Conservation (phyloP, 1,140 invertebrate species). For the Diachasma alloeum region DNA sequence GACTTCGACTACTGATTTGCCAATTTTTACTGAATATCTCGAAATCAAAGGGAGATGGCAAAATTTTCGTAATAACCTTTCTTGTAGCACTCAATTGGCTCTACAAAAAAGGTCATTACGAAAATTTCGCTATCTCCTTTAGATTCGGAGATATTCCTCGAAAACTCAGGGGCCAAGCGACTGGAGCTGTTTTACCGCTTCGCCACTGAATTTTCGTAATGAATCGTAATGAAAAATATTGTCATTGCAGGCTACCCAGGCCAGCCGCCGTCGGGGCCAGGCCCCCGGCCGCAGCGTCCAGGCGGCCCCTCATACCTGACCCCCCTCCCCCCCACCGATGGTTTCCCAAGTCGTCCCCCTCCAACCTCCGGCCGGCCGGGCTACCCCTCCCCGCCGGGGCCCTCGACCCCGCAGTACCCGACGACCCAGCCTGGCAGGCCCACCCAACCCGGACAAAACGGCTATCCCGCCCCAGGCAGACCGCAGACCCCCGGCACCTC, state of each 20-base stretch:
- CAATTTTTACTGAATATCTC: too few species aligned
- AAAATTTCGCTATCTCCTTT: too few species aligned
- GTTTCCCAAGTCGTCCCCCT: neutral
- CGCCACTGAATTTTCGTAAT: too few species aligned
- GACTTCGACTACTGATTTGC: too few species aligned
- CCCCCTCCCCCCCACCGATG: constrained; percentile 18
- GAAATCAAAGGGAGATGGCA: too few species aligned
- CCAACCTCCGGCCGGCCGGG: constrained; percentile 30
- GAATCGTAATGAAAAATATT: neutral
- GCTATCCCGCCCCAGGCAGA: constrained; percentile 20
- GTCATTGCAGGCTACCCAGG: neutral
- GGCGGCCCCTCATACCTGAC: constrained; percentile 32
- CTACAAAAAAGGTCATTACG: too few species aligned
- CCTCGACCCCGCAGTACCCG: constrained; percentile 19
- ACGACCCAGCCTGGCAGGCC: neutral
- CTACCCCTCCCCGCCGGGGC: constrained; percentile 26
- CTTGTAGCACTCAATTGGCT: too few species aligned
- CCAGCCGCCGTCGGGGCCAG: constrained; percentile 17
- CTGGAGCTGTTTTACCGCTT: too few species aligned
- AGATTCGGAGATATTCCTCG: too few species aligned
- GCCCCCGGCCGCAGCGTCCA: neutral
- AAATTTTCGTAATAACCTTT: too few species aligned
- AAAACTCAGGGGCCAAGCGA: too few species aligned
- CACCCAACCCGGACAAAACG: neutral
- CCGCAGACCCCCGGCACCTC: constrained; percentile 34